Conservation (phyloP, 92 coral and sea anemone species). For the Porites divaricata region DNA sequence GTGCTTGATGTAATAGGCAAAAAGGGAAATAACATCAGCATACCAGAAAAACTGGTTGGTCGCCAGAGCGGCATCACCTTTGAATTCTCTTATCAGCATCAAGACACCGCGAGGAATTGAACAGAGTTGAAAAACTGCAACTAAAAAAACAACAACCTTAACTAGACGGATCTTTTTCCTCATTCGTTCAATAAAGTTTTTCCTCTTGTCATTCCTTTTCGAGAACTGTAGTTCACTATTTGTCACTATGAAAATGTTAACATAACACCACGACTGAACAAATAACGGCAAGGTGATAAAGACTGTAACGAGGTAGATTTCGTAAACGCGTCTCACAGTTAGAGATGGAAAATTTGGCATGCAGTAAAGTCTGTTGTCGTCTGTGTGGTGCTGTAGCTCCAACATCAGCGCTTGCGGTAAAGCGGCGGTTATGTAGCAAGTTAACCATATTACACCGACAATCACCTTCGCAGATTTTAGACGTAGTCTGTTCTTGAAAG, state of each 20-base stretch:
- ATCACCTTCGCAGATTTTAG: constrained; percentile 43
- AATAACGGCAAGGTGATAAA: constrained; percentile 55
- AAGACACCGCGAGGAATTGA: constrained; percentile 74
- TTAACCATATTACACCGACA: constrained; percentile 64
- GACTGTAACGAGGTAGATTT: constrained; percentile 45
- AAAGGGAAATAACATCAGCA: constrained; percentile 50
- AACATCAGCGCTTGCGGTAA: constrained; percentile 66
- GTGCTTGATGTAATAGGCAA: constrained; percentile 70
- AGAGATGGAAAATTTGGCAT: constrained; percentile 36
- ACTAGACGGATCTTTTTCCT: constrained; percentile 55
- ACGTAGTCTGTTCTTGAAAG: constrained; percentile 66
- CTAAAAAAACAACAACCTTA: constrained; percentile 56
- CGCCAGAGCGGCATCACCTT: neutral
- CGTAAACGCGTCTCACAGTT: constrained; percentile 43
- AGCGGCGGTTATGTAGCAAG: constrained; percentile 62
- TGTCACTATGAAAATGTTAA: constrained; percentile 42
- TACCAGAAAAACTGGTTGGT: constrained; percentile 40
- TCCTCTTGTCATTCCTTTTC: neutral
- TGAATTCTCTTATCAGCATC: constrained; percentile 66
- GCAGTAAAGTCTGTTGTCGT: constrained; percentile 7
- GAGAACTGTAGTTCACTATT: constrained; percentile 31
- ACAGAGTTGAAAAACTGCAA: constrained; percentile 67
- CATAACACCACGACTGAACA: constrained; percentile 58
- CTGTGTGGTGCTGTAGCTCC: neutral
- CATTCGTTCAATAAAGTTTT: constrained; percentile 13